Evolutionary conservation across 2,113 vertebrate genomes (phyloP).

Genomic region (Fulica atra): DNA sequence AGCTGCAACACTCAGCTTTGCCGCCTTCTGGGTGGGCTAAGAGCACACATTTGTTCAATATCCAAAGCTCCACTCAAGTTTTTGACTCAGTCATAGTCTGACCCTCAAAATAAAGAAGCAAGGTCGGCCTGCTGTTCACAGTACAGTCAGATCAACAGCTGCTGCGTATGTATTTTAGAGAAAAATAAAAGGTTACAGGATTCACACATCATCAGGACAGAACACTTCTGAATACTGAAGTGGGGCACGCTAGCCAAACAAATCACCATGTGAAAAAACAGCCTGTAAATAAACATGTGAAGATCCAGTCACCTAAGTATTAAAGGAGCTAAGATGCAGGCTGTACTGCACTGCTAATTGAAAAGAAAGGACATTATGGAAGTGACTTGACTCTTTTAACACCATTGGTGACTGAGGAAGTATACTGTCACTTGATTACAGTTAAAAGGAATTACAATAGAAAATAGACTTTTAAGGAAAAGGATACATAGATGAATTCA

Average conservation of each 20-base stretch:
- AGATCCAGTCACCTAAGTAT: neutral
- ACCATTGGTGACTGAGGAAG: neutral
- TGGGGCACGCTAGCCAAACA: neutral
- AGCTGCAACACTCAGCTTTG: neutral
- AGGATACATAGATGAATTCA: slow-evolving; percentile 99
- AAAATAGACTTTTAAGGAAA: slow-evolving; percentile 56
- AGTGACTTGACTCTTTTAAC: neutral
- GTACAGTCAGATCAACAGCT: neutral
- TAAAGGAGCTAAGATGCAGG: neutral
- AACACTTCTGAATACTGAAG: neutral
- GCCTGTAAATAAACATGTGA: neutral
- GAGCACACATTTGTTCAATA: neutral
- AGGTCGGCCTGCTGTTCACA: neutral
- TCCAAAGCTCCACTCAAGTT: neutral
- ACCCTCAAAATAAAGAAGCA: neutral
- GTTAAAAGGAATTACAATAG: neutral
- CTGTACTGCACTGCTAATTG: neutral
- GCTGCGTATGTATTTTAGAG: neutral
- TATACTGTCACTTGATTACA: neutral
- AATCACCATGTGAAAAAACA: neutral
- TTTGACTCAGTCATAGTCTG: neutral
- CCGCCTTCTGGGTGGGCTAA: neutral
- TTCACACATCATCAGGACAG: neutral
- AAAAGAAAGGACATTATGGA: neutral
- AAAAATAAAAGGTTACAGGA: neutral